Conservation (phyloP, 2,113 vertebrate species). For the Eidolon helvum region DNA sequence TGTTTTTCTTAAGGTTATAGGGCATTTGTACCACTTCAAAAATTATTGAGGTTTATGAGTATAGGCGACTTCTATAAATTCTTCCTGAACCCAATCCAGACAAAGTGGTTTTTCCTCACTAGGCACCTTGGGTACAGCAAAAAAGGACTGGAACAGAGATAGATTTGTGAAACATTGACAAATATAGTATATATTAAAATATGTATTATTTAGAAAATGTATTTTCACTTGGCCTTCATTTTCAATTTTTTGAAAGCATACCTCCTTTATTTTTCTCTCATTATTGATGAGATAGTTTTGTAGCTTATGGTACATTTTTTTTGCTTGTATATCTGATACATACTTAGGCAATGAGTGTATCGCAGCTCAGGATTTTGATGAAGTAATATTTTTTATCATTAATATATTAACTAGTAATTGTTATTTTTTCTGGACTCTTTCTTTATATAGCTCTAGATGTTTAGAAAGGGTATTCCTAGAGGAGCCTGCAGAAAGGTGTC, state of each 20-base stretch:
- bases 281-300: not conserved
- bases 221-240: not conserved
- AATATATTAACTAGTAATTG: not conserved
- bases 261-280: not conserved
- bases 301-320: not conserved
- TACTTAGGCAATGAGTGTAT: not conserved
- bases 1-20: not conserved
- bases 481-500: not conserved
- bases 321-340: not conserved
- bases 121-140: not conserved
- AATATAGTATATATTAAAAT: not conserved
- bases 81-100: not conserved
- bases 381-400: not conserved
- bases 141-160: not conserved
- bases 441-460: not conserved
- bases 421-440: not conserved
- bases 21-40: not conserved
- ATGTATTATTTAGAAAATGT: not conserved
- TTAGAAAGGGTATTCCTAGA: not conserved
- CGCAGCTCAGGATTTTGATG: not conserved
- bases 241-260: not conserved
- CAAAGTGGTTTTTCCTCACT: not conserved
- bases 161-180: not conserved
- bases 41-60: not conserved
- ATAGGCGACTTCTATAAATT: not conserved